Conservation (phyloP, 2,888 invertebrate species). For the Cerastis leucographa region DNA sequence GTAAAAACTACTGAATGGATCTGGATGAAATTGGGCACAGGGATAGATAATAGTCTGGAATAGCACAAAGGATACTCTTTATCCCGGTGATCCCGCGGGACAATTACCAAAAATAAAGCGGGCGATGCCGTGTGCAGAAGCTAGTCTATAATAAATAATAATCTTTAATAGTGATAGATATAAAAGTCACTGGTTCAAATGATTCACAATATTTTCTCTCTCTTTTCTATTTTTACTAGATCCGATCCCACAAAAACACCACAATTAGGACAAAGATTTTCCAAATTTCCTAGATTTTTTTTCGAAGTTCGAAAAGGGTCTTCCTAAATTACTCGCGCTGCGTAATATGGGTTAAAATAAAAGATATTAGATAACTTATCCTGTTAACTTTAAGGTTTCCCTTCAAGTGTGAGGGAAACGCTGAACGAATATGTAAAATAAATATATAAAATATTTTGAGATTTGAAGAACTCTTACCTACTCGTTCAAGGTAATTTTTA, state of each 20-base stretch:
- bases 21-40: no score
- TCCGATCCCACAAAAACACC: not conserved
- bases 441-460: not conserved
- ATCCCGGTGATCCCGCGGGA: no score
- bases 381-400: slow-evolving; percentile 30
- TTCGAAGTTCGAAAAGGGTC: slow-evolving; percentile 13
- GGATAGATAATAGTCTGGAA: no score
- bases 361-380: slow-evolving; percentile 34
- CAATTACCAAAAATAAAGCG: no score
- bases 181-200: not conserved
- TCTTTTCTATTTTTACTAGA: not conserved
- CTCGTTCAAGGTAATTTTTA: not conserved
- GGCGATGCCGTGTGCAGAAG: no score
- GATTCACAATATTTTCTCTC: not conserved
- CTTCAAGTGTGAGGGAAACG: not conserved
- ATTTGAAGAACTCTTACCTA: not conserved
- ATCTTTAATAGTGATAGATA: not conserved
- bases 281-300: slow-evolving; percentile 13
- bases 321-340: slow-evolving; percentile 27
- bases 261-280: slow-evolving; percentile 17
- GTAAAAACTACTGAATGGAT: no score
- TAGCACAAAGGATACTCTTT: no score
- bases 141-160: no score
- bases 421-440: slow-evolving; percentile 26
- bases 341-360: slow-evolving; percentile 35